Conservation (phyloP, 2,797 vertebrate genomes). For the Loriculus beryllinus region DNA sequence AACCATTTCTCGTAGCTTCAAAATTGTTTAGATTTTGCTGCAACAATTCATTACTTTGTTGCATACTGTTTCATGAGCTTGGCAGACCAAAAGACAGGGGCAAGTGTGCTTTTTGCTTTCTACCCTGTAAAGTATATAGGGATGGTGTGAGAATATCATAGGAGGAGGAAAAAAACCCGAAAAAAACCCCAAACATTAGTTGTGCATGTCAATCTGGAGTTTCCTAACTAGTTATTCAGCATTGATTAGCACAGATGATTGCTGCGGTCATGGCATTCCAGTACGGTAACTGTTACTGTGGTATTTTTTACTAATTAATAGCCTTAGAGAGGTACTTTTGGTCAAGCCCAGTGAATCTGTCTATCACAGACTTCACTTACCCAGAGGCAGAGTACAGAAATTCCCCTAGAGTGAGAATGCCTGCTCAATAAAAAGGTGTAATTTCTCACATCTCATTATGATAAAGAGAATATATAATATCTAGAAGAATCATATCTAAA, state of each 20-base stretch:
- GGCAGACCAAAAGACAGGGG: not conserved
- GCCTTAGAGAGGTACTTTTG: not conserved
- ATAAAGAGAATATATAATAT: not conserved
- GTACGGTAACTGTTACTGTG: not conserved
- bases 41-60: not conserved
- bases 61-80: not conserved
- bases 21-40: not conserved
- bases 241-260: not conserved
- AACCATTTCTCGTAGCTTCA: not conserved
- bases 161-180: too few species aligned
- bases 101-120: fast-evolving
- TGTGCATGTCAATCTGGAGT: not conserved
- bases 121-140: not conserved
- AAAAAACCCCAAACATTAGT: not conserved
- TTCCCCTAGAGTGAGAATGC: not conserved
- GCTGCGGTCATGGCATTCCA: not conserved
- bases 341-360: not conserved
- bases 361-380: not conserved
- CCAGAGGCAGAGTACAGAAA: not conserved
- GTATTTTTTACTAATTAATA: not conserved
- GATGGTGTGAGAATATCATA: not conserved
- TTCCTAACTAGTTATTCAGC: not conserved
- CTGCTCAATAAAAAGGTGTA: not conserved
- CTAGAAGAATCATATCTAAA: not conserved
- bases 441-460: not conserved